phyloP scores from a whole-genome alignment of 2,113 vertebrate genomes.

The Thryonomys swinderianus region DNA sequence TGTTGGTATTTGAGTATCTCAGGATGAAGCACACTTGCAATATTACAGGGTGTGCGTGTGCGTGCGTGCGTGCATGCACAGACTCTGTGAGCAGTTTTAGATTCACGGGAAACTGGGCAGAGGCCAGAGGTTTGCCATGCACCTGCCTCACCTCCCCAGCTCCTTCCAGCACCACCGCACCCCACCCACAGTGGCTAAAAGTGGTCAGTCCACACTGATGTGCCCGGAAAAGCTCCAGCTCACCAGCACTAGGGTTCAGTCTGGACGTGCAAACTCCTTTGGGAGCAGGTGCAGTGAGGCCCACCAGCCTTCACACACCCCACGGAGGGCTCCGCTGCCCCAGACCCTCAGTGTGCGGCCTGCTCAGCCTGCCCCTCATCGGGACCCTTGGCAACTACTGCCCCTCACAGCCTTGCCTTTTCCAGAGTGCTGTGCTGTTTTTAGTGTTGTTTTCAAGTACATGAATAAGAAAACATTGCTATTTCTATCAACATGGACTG shows the following conservation, averaged over 20 bases:
- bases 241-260: neutral
- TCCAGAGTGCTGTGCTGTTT: neutral
- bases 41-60: neutral
- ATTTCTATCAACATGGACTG: conserved; percentile 35
- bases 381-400: neutral
- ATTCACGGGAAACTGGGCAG: neutral
- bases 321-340: neutral
- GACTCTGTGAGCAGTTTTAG: neutral
- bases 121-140: neutral
- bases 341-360: neutral
- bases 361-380: neutral
- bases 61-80: neutral
- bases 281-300: neutral
- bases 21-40: conserved; percentile 23
- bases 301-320: neutral
- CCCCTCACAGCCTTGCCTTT: neutral
- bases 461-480: conserved; percentile 30
- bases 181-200: neutral
- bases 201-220: neutral
- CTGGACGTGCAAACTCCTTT: neutral
- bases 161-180: neutral
- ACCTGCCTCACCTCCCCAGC: too few species aligned
- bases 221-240: neutral
- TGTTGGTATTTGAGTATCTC: conserved; percentile 12
- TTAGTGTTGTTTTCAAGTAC: conserved; percentile 25